phyloP scores from a whole-genome alignment of 1,140 invertebrate genomes.

The Drosophila melanogaster region DNA sequence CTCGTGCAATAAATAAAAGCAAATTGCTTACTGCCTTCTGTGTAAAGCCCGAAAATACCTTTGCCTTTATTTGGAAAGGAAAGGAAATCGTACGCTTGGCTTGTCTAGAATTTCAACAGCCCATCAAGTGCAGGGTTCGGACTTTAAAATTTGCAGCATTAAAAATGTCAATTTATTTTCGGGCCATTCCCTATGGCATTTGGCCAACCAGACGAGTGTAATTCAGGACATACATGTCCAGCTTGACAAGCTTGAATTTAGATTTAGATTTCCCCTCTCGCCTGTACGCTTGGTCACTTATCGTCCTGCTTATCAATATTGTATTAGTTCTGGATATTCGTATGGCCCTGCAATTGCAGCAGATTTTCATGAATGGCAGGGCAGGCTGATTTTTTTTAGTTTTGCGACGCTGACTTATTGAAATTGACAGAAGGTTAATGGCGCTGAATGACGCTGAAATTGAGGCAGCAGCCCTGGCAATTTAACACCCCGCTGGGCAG shows the following conservation, averaged over 20 bases:
- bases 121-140: slow-evolving; percentile 10
- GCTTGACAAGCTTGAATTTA: slow-evolving; percentile 5
- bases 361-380: slow-evolving; percentile 56
- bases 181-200: slow-evolving; percentile 20
- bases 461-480: slow-evolving; percentile 56
- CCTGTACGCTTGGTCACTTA: background rate
- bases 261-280: background rate
- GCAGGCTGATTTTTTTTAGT: slow-evolving; percentile 15
- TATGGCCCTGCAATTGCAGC: slow-evolving; percentile 63
- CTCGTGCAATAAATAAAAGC: background rate
- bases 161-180: slow-evolving; percentile 21
- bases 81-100: slow-evolving; percentile 2
- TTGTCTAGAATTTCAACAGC: slow-evolving; percentile 14
- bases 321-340: slow-evolving; percentile 37
- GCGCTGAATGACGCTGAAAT: slow-evolving; percentile 56
- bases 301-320: slow-evolving; percentile 38
- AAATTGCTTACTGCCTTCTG: background rate
- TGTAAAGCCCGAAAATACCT: background rate
- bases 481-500: slow-evolving; percentile 77
- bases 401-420: slow-evolving; percentile 64
- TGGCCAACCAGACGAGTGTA: slow-evolving; percentile 9
- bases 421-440: slow-evolving; percentile 83
- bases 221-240: slow-evolving; percentile 34
- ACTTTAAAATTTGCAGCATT: slow-evolving; percentile 10
- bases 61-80: background rate